Evolutionary conservation across 2,113 vertebrate genomes (phyloP).

Genomic region (Aythya baeri): DNA sequence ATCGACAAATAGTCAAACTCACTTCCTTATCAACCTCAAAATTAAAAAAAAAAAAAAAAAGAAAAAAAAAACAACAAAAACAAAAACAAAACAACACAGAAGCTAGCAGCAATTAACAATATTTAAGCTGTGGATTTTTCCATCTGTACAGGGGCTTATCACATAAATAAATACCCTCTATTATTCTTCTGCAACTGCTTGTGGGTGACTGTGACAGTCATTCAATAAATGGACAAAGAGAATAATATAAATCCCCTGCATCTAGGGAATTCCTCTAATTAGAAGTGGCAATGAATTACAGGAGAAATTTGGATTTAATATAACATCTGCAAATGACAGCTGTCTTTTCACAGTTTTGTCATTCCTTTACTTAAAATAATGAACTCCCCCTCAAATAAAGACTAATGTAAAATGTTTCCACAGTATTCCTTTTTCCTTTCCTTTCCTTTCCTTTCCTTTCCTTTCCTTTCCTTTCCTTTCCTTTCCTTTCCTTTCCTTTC

Average conservation of each 20-base stretch:
- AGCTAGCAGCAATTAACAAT: conserved; percentile 55
- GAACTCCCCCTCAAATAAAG: background rate
- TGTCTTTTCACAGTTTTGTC: conserved; percentile 52
- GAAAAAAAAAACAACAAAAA: too few relatives aligned
- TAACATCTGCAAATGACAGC: conserved; percentile 75
- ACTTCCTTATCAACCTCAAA: conserved; percentile 12
- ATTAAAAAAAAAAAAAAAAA: background rate
- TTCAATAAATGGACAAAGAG: conserved; percentile 75
- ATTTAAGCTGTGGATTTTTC: conserved; percentile 68
- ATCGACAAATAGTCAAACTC: background rate
- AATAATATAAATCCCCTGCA: conserved; percentile 74
- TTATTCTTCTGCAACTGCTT: conserved; percentile 74
- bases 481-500: background rate
- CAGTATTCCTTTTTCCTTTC: background rate
- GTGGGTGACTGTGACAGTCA: conserved; percentile 72
- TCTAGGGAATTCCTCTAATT: conserved; percentile 78
- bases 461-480: background rate
- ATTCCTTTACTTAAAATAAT: conserved; percentile 72
- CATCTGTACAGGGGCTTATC: conserved; percentile 61
- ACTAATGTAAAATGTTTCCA: background rate
- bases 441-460: too few relatives aligned
- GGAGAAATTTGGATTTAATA: conserved; percentile 75
- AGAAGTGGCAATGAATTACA: conserved; percentile 74
- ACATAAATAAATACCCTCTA: conserved; percentile 73
- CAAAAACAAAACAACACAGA: background rate